Percentiles rank a stretch among this genome's conserved stretches.
Evolutionary conservation across 1,140 invertebrate species (phyloP).

Genomic region (Heliconius hermathena): DNA sequence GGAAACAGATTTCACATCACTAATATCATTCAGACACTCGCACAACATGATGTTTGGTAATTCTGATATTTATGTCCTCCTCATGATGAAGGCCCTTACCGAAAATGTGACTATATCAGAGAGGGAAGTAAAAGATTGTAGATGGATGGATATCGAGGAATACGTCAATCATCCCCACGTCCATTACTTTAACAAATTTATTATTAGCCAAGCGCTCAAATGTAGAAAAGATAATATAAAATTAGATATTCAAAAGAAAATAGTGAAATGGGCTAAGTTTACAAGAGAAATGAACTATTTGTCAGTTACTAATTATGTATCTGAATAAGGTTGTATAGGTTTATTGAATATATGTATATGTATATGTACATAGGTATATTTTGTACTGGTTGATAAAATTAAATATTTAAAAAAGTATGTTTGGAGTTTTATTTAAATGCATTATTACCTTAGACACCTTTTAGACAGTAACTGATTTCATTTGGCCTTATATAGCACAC

Average conservation of each 20-base stretch:
- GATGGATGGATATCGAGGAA: slow-evolving; percentile 92
- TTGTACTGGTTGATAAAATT: neutral
- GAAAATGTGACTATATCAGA: slow-evolving; percentile 86
- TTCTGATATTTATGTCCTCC: slow-evolving; percentile 92
- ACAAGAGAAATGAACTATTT: slow-evolving; percentile 65
- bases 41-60: slow-evolving; percentile 88
- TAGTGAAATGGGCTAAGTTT: slow-evolving; percentile 56
- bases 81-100: slow-evolving; percentile 86
- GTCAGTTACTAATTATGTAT: slow-evolving; percentile 50
- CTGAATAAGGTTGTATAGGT: slow-evolving; percentile 11
- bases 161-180: slow-evolving; percentile 88
- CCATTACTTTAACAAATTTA: slow-evolving; percentile 87
- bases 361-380: neutral
- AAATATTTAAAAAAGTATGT: neutral
- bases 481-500: no score
- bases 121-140: slow-evolving; percentile 88
- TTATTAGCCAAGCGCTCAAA: slow-evolving; percentile 86
- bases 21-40: slow-evolving; percentile 90
- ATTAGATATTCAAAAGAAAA: slow-evolving; percentile 81
- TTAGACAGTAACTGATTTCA: neutral
- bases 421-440: neutral
- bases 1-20: slow-evolving; percentile 86
- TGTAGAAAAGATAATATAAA: slow-evolving; percentile 83
- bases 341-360: neutral
- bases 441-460: neutral